phyloP scores from a whole-genome alignment of 2,797 vertebrate species.

The Sebastes diaconus region DNA sequence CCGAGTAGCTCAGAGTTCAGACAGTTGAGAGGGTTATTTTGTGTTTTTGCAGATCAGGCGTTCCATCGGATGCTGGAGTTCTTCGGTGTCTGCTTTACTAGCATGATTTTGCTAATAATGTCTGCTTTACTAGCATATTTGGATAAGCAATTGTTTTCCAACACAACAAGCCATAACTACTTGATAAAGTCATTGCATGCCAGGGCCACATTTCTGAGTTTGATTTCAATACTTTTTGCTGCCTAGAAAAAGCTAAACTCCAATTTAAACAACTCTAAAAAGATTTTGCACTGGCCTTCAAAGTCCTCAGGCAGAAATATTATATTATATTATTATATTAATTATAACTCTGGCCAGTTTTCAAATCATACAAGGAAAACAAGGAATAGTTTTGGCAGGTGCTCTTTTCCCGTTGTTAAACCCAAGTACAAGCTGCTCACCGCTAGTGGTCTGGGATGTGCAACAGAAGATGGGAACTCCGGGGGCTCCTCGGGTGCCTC shows the following conservation, averaged over 20 bases:
- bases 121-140: not conserved
- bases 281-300: not conserved
- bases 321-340: no score
- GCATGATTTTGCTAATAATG: no score
- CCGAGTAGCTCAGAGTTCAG: not conserved
- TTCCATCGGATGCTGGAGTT: not conserved
- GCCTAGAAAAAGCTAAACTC: not conserved
- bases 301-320: not conserved
- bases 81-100: not conserved
- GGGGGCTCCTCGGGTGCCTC: slow-evolving; percentile 79
- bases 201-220: not conserved
- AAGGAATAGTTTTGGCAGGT: not conserved
- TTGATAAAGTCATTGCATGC: not conserved
- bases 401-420: not conserved
- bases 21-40: not conserved
- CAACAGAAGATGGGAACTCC: slow-evolving; percentile 82
- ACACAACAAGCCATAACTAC: not conserved
- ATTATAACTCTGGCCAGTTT: not conserved
- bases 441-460: slow-evolving; percentile 88
- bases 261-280: not conserved
- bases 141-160: not conserved
- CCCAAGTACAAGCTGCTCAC: slow-evolving; percentile 34
- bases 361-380: not conserved
- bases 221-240: not conserved
- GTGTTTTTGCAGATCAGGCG: not conserved